Base-by-base conservation (phyloP, 2,888 invertebrate species). In the Camponotus fellah region DNA sequence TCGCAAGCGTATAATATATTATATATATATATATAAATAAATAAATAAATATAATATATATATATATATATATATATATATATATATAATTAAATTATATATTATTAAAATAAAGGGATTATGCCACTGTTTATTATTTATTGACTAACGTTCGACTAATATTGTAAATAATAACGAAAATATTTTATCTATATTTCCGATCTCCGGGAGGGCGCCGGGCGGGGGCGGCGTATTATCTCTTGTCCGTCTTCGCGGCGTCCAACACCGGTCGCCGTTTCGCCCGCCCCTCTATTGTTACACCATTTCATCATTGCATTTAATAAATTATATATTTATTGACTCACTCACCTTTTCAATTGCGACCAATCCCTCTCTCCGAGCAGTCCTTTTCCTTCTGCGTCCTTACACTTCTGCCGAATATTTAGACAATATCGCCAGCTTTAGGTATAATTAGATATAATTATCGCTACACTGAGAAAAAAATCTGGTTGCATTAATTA, bases 251-350 rank as follows among this genome's bases (percentile, higher is more conserved):
- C 68, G 80, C 75, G 89, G 87, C 84, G 89, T 88, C 90, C 89
- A 68, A 8, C 37, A 76, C 71, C 76, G 88, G 85, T 88, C 88
- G 84, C 69, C 89, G 81, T 85, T 71, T 84, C 88, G 92, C 92
- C 90, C 89, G 83, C 87, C 91, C 87, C 89, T 87, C 90, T 90
- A 95, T 94, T 95, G 95, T 95, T 95, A 95, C 94, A 94, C 94
- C 94, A 94, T 94, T 95, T 94, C 94, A 94, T 94, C 94, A 95
- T 94, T 95, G 94, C 94, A 95, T 95, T 94, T 95, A 95, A 95
- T 95, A 95, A 95, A 95, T 95, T 94, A 95, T 95, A 95, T 94
- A 95, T 95, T 95, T 95, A 95, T 95, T 94, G 94, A 94, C 89
- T 86, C 90, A 90, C 82, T 87, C 74, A 92, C 91, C 91, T 92